A percentile compares a stretch with the other conserved stretches of the same genome.
phyloP scores from a whole-genome alignment of 1,140 invertebrate genomes.

The Diorhabda carinulata region DNA sequence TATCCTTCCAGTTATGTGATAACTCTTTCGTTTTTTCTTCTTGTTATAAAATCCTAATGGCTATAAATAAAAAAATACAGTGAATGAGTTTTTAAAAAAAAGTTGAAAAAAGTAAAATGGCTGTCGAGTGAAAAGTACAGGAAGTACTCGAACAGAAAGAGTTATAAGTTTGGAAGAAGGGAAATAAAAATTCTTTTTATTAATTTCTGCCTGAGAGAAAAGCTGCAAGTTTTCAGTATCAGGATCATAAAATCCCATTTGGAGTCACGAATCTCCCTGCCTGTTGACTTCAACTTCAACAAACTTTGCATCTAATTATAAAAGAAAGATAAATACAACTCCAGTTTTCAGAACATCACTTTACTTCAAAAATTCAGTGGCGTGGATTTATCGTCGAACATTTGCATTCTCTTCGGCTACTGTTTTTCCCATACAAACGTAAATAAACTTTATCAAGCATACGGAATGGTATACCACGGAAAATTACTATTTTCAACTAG shows the following conservation, averaged over 20 bases:
- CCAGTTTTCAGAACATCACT: slow-evolving; percentile 5
- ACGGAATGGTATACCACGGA: too few species aligned
- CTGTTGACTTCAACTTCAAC: slow-evolving; percentile 15
- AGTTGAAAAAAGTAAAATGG: not conserved
- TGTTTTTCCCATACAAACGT: too few species aligned
- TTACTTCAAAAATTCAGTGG: slow-evolving; percentile 5
- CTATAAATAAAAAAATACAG: not conserved
- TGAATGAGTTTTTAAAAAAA: not conserved
- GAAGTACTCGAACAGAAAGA: not conserved
- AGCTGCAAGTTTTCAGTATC: slow-evolving; percentile 11
- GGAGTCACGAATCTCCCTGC: slow-evolving; percentile 13
- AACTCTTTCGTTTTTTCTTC: not conserved
- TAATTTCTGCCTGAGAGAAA: slow-evolving; percentile 12
- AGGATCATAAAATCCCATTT: slow-evolving; percentile 14
- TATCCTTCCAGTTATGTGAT: not conserved
- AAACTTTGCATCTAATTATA: slow-evolving; percentile 17
- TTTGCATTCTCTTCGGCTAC: not conserved
- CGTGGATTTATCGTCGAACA: not conserved
- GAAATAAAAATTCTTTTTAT: slow-evolving; percentile 7
- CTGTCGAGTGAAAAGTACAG: not conserved
- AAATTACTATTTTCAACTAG: too few species aligned
- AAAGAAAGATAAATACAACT: slow-evolving; percentile 12
- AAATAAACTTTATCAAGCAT: too few species aligned
- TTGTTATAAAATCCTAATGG: not conserved
- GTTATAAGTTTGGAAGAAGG: not conserved